phyloP scores from a whole-genome alignment of 2,888 invertebrate genomes.

The Tenthredo scrophulariae region DNA sequence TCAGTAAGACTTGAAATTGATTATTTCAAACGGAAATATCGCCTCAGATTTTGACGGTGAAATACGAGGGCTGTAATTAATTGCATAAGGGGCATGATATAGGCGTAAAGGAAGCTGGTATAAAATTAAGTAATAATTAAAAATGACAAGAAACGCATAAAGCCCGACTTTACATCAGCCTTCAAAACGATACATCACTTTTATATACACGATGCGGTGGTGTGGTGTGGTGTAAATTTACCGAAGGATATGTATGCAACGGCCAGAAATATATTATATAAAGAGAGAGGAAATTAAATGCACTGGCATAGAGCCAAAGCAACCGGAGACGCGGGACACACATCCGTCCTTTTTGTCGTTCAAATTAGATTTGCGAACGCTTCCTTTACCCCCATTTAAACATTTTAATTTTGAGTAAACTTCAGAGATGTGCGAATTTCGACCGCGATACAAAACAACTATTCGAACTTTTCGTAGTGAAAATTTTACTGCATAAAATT shows the following conservation, averaged over 20 bases:
- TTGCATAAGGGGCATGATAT: neutral
- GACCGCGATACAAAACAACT: neutral
- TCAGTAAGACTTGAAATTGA: neutral
- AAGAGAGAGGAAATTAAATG: slow-evolving; percentile 43
- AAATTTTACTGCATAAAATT: no score
- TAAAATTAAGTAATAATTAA: slow-evolving; percentile 42
- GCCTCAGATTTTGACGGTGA: neutral
- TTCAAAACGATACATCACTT: slow-evolving; percentile 32
- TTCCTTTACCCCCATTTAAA: neutral
- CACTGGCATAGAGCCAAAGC: slow-evolving; percentile 40
- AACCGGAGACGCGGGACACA: slow-evolving; percentile 31
- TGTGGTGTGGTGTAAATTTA: slow-evolving; percentile 35
- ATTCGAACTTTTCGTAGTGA: no score
- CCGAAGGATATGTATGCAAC: neutral
- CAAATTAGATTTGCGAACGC: slow-evolving; percentile 47
- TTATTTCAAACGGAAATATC: neutral
- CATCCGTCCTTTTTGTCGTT: slow-evolving; percentile 31
- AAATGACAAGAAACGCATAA: slow-evolving; percentile 46
- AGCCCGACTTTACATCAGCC: slow-evolving; percentile 16
- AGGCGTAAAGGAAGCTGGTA: slow-evolving; percentile 27
- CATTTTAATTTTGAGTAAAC: neutral
- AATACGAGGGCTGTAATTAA: neutral
- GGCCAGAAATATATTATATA: slow-evolving; percentile 38
- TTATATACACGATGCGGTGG: slow-evolving; percentile 1
- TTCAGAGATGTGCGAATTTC: neutral